Base-by-base conservation (phyloP, 2,888 invertebrate genomes). In the Coremacera marginata region DNA sequence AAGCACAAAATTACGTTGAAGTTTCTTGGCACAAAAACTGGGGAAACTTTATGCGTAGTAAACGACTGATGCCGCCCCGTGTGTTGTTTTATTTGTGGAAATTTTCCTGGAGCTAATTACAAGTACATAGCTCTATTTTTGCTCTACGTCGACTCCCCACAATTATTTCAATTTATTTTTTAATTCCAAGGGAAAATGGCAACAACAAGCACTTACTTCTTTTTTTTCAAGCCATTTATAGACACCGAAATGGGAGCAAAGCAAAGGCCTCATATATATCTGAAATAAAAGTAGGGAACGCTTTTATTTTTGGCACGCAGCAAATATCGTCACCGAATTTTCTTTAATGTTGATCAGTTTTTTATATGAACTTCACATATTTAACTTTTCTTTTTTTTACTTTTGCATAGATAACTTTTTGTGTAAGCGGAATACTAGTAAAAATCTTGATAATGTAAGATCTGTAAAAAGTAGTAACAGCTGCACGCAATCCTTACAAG, bases 351-450 rank as follows among this genome's bases (percentile, higher is more conserved):
- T 11, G 1, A 44, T 1, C 44, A 44, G 44, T 44, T 11, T 44
- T 14, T 44, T 44, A 44, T 44, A 14, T 63, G 63, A 63, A 63
- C 63, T 63, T 63, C 63, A 63, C 63, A 31, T 34, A 63, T n/a
- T 31, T 34, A 11, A 34, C 4, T 8, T 34, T 34, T 31, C 9
- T 27, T 11, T 16, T 60, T 44, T 11, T n/a, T n/a, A n/a, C n/a
- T n/a, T n/a, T n/a, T n/a, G n/a, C 5, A 37, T 37, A 37, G 37
- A 37, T 37, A 37, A 37, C 37, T 37, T 37, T 8, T 37, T 1
- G 1, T 7, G 37, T 37, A 8, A 37, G 37, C 5, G 37, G 37
- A 1, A 37, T 7, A 37, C 31, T 1, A 11, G 44, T 44, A 2
- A 44, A 44, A 44, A 44, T 14, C 44, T 44, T 14, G 44, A 44